A percentile compares a stretch with the other conserved stretches of the same genome.
phyloP scores from a whole-genome alignment of 2,888 invertebrate species.

The Camponotus fellah region DNA sequence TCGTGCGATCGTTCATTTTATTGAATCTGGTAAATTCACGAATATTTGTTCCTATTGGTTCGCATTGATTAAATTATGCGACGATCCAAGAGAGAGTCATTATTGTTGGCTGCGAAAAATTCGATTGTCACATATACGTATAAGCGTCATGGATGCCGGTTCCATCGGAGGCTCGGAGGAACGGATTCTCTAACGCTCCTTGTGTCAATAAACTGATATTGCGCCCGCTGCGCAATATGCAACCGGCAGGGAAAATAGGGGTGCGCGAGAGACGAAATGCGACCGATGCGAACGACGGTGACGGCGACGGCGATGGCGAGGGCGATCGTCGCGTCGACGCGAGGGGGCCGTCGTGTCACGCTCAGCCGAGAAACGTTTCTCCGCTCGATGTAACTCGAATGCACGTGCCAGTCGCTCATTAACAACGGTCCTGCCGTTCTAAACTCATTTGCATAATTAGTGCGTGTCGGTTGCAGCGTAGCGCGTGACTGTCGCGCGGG shows the following conservation, averaged over 20 bases:
- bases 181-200: conserved; percentile 60
- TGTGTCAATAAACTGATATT: conserved; percentile 68
- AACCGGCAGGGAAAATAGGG: conserved; percentile 35
- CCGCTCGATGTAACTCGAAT: conserved; percentile 69
- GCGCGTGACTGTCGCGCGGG: conserved; percentile 69
- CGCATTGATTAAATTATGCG: not conserved
- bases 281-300: conserved; percentile 3
- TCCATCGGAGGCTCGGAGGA: conserved; percentile 46
- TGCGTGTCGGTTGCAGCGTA: conserved; percentile 75
- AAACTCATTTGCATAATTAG: conserved; percentile 82
- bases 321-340: not conserved
- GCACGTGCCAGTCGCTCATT: conserved; percentile 76
- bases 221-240: conserved; percentile 43
- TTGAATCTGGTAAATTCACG: not conserved
- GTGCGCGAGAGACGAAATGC: conserved; percentile 7
- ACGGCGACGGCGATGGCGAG: not conserved
- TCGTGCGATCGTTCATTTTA: not conserved
- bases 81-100: not conserved
- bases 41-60: not conserved
- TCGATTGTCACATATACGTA: not conserved
- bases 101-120: conserved; percentile 30
- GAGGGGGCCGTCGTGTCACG: conserved; percentile 37
- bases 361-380: conserved; percentile 60
- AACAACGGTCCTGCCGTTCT: conserved; percentile 77
- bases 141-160: not conserved